phyloP scores from a whole-genome alignment of 1,140 invertebrate species.

The Drosophila malerkotliana region DNA sequence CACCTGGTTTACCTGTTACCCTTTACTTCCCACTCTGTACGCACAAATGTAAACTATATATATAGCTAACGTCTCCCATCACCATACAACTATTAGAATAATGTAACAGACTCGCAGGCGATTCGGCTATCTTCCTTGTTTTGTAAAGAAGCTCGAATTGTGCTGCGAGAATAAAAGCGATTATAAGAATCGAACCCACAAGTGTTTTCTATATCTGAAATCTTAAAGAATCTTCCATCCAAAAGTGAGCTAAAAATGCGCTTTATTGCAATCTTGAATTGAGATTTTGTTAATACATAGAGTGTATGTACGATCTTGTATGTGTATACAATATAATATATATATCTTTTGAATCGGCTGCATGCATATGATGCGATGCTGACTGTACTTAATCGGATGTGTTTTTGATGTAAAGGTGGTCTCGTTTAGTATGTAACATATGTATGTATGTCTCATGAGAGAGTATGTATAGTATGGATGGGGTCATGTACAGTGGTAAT shows the following conservation, averaged over 20 bases:
- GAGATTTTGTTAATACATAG: constrained; percentile 38
- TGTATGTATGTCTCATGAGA: constrained; percentile 11
- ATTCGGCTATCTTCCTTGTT: no score
- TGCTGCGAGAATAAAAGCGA: neutral
- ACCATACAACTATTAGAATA: neutral
- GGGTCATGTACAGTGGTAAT: constrained; percentile 3
- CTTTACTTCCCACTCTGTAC: no score
- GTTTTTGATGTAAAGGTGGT: constrained; percentile 46
- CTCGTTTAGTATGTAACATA: constrained; percentile 45
- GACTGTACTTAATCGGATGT: constrained; percentile 37
- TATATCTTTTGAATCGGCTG: constrained; percentile 33
- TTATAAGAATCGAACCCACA: no score
- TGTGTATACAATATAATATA: constrained; percentile 8
- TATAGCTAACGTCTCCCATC: no score
- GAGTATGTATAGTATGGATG: neutral
- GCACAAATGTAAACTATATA: no score
- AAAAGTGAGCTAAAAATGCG: constrained; percentile 60
- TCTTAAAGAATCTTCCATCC: neutral
- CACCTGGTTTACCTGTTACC: no score
- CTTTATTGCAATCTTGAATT: constrained; percentile 67
- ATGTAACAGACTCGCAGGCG: neutral
- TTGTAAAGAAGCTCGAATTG: neutral
- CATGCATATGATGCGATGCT: constrained; percentile 28
- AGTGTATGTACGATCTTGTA: neutral
- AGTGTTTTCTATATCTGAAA: no score